A percentile compares a stretch with the other conserved stretches of the same genome.
Evolutionary conservation across 2,888 invertebrate species (phyloP).

Genomic region (Drosophila picticornis): DNA sequence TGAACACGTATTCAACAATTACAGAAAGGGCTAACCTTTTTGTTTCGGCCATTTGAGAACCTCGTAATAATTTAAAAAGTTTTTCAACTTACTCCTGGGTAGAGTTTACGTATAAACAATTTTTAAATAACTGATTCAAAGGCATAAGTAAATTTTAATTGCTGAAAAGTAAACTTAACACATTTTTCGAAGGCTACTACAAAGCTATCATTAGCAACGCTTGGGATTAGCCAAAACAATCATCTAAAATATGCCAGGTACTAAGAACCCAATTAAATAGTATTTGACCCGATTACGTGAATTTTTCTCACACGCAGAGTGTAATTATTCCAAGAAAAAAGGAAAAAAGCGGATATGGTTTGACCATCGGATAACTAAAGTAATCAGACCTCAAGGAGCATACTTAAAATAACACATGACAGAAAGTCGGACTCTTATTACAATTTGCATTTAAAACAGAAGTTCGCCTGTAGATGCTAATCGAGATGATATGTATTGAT

Average conservation of each 20-base stretch:
- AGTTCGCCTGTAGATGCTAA: not conserved
- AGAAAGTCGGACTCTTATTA: not conserved
- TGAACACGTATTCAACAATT: not conserved
- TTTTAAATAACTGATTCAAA: constrained; percentile 7
- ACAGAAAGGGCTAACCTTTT: constrained; percentile 16
- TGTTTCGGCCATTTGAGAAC: constrained; percentile 33
- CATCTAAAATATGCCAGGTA: constrained; percentile 14
- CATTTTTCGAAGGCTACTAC: constrained; percentile 18
- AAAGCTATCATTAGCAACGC: not conserved
- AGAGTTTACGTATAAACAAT: constrained; percentile 27
- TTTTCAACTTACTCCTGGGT: constrained; percentile 3
- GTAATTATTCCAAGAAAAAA: constrained; percentile 1
- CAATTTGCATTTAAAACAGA: not conserved
- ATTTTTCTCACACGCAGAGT: not conserved
- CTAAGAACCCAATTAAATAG: constrained; percentile 18
- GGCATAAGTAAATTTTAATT: not conserved
- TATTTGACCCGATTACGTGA: constrained; percentile 27
- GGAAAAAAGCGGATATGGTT: not conserved
- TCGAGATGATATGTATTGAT: not conserved
- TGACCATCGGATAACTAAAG: not conserved
- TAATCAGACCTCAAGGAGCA: not conserved
- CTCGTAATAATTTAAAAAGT: constrained; percentile 7
- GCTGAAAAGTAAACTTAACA: not conserved
- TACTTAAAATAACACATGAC: not conserved
- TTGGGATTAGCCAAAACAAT: constrained; percentile 2